phyloP scores from a whole-genome alignment of 1,140 invertebrate genomes.

The Anoplophora glabripennis region DNA sequence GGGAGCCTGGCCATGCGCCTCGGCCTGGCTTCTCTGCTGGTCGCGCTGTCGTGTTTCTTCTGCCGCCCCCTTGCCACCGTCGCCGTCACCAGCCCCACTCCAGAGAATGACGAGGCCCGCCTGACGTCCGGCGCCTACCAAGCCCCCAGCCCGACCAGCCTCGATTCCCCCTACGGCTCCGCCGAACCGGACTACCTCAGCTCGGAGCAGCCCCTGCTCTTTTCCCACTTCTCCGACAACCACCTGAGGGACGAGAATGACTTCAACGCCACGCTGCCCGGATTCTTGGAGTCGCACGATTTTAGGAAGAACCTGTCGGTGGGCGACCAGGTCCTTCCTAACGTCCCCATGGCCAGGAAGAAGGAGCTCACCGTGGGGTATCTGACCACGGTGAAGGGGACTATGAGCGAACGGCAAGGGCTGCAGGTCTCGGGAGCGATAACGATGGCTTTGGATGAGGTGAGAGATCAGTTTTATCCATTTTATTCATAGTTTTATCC shows the following conservation, averaged over 20 bases:
- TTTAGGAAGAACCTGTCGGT: neutral
- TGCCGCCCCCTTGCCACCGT: slow-evolving; percentile 35
- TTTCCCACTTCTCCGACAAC: neutral
- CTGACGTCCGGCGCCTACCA: neutral
- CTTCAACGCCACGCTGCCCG: neutral
- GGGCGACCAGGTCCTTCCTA: neutral
- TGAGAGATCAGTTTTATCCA: no score
- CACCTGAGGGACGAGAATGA: neutral
- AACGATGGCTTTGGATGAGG: slow-evolving; percentile 79
- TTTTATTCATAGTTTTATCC: no score
- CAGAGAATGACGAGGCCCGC: slow-evolving; percentile 11
- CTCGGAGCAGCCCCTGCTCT: neutral
- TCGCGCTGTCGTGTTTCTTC: slow-evolving; percentile 54
- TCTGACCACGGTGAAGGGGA: slow-evolving; percentile 75
- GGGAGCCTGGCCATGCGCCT: slow-evolving; percentile 48
- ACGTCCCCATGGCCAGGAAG: slow-evolving; percentile 23
- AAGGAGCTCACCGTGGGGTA: slow-evolving; percentile 72
- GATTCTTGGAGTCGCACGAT: neutral
- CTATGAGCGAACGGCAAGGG: slow-evolving; percentile 75
- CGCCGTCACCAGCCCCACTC: slow-evolving; percentile 18
- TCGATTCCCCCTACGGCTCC: neutral
- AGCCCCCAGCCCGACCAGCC: neutral
- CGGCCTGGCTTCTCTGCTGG: slow-evolving; percentile 50
- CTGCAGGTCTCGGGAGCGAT: slow-evolving; percentile 88
- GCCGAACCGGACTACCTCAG: neutral